A percentile compares a stretch with the other conserved stretches of the same genome.
phyloP scores from a whole-genome alignment of 2,113 vertebrate species.

The Spea multiplicata region DNA sequence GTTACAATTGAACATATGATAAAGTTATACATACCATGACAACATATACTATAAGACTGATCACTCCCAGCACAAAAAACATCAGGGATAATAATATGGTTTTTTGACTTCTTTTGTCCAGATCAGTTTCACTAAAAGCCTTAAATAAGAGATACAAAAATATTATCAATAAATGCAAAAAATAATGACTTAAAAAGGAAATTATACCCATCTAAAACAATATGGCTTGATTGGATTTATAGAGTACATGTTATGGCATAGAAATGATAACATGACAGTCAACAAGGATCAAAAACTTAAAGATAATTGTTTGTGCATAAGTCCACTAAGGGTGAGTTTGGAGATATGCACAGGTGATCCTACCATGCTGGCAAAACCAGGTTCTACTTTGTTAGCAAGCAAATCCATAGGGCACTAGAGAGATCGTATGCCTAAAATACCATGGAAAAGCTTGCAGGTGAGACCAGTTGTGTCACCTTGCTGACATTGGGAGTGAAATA shows the following conservation, averaged over 20 bases:
- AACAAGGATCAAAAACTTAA: too few species aligned
- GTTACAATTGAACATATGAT: neutral
- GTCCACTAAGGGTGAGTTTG: too few species aligned
- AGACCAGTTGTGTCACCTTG: too few species aligned
- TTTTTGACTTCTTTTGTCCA: slow-evolving; percentile 57
- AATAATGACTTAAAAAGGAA: neutral
- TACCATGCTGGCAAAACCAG: too few species aligned
- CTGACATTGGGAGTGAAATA: too few species aligned
- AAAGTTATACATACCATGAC: slow-evolving; percentile 60
- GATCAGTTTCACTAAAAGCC: slow-evolving; percentile 67
- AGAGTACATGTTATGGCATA: neutral
- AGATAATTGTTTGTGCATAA: too few species aligned
- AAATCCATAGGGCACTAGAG: too few species aligned
- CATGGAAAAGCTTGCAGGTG: too few species aligned
- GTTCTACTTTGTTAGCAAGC: too few species aligned
- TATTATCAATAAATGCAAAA: neutral
- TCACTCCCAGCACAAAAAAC: slow-evolving; percentile 64
- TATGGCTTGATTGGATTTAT: neutral
- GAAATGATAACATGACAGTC: too few species aligned
- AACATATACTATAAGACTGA: slow-evolving; percentile 58
- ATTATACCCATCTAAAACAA: neutral
- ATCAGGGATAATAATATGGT: slow-evolving; percentile 64
- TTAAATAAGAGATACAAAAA: slow-evolving; percentile 31
- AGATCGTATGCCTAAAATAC: too few species aligned
- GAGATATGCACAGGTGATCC: too few species aligned